Conservation (phyloP, 2,888 invertebrate genomes). For the Mythimna vitellina region DNA sequence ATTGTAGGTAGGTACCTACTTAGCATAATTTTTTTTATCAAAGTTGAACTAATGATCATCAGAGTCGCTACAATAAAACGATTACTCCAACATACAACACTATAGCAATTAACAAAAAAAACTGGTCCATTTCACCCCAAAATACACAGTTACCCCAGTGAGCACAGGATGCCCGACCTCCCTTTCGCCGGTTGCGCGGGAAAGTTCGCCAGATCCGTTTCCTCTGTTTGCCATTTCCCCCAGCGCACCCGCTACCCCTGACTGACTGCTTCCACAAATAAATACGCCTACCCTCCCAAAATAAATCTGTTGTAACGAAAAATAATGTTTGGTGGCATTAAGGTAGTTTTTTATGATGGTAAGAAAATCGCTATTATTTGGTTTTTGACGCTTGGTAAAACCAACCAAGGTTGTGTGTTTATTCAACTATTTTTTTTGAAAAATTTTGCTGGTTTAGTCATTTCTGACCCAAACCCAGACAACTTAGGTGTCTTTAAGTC, state of each 20-base stretch:
- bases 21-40: not conserved
- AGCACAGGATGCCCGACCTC: conserved; percentile 76
- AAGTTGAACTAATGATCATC: not conserved
- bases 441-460: not conserved
- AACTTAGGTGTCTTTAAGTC: too few species aligned
- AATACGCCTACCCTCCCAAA: conserved; percentile 80
- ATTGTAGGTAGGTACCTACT: too few species aligned
- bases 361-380: conserved; percentile 16
- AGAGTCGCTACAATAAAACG: conserved; percentile 24
- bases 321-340: conserved; percentile 73
- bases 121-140: conserved; percentile 39
- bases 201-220: conserved; percentile 87
- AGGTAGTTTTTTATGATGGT: conserved; percentile 42
- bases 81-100: conserved; percentile 15
- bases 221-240: conserved; percentile 87
- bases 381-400: conserved; percentile 7
- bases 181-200: conserved; percentile 83
- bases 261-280: conserved; percentile 81
- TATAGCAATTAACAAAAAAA: conserved; percentile 26
- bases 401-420: not conserved
- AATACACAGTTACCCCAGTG: conserved; percentile 73
- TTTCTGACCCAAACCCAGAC: too few species aligned
- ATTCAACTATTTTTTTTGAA: not conserved
- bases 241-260: conserved; percentile 70
- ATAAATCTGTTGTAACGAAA: conserved; percentile 83